A percentile compares a stretch with the other conserved stretches of the same genome.
Conservation (phyloP, 2,797 vertebrate species). For the Gadopsis marmoratus region DNA sequence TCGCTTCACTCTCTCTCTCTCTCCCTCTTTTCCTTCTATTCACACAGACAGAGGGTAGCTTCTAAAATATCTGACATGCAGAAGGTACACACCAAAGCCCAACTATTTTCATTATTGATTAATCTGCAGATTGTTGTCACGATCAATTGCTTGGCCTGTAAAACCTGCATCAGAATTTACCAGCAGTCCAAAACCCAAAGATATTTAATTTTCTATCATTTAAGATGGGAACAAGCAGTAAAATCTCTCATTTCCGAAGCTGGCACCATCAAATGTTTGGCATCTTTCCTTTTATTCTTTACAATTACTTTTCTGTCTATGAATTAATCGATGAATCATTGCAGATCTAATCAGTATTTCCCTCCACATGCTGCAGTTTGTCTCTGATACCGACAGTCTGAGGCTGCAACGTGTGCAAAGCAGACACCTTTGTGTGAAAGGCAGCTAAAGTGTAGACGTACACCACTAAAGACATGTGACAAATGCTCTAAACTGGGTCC, state of each 20-base stretch:
- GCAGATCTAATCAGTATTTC: background rate
- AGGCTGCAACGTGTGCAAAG: background rate
- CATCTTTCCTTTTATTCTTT: background rate
- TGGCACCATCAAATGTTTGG: background rate
- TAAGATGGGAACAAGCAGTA: background rate
- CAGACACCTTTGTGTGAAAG: background rate
- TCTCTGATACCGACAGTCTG: background rate
- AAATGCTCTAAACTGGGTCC: background rate
- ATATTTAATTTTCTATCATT: background rate
- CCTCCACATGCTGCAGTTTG: background rate
- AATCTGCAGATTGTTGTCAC: too few species aligned
- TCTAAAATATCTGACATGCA: background rate
- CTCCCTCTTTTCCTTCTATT: background rate
- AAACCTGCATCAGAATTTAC: background rate
- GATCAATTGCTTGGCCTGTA: background rate
- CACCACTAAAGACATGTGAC: background rate
- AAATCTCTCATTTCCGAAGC: background rate
- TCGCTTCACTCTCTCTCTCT: background rate
- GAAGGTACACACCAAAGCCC: background rate
- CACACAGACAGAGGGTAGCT: conserved; percentile 4
- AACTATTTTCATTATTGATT: background rate
- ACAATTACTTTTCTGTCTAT: background rate
- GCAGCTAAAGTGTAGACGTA: background rate
- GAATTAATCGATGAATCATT: background rate
- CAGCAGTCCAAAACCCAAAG: background rate